phyloP scores from a whole-genome alignment of 23 tunicate species.

The Halocynthia aurantium region DNA sequence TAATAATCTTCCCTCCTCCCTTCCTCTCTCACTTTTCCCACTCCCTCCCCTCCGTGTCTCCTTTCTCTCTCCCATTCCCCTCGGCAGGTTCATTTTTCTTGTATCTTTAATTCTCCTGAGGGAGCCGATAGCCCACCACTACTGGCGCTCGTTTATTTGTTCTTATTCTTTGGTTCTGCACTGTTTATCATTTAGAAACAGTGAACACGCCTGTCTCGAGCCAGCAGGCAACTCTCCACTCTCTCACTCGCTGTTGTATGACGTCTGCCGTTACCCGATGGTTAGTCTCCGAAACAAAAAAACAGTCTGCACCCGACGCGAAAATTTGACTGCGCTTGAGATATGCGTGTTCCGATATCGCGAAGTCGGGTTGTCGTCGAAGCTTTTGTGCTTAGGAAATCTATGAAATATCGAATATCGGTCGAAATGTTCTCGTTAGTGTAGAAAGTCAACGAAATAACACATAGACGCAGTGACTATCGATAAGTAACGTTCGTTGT shows the following conservation, averaged over 20 bases:
- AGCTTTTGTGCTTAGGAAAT: too few relatives aligned
- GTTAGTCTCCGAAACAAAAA: conserved; percentile 27
- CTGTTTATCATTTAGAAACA: conserved; percentile 25
- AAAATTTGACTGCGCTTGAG: neutral
- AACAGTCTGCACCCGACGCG: conserved; percentile 16
- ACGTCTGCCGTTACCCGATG: conserved; percentile 20
- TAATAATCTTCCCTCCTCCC: neutral
- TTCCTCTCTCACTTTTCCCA: neutral
- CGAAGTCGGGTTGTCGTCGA: neutral
- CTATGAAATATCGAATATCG: too few relatives aligned
- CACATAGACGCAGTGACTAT: too few relatives aligned
- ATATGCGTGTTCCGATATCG: neutral
- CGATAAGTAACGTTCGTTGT: too few relatives aligned
- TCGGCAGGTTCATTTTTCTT: too few relatives aligned
- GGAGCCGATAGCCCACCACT: neutral
- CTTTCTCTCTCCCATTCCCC: neutral
- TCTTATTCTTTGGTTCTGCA: conserved; percentile 26
- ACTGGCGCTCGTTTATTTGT: conserved; percentile 45
- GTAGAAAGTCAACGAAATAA: too few relatives aligned
- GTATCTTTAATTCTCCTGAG: neutral
- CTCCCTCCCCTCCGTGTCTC: neutral
- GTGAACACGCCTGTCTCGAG: conserved; percentile 26
- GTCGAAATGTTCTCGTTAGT: too few relatives aligned
- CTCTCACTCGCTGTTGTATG: conserved; percentile 25
- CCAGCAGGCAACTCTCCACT: conserved; percentile 14